Evolutionary conservation across 2,797 vertebrate genomes (phyloP).

Genomic region (Dipus sagitta): DNA sequence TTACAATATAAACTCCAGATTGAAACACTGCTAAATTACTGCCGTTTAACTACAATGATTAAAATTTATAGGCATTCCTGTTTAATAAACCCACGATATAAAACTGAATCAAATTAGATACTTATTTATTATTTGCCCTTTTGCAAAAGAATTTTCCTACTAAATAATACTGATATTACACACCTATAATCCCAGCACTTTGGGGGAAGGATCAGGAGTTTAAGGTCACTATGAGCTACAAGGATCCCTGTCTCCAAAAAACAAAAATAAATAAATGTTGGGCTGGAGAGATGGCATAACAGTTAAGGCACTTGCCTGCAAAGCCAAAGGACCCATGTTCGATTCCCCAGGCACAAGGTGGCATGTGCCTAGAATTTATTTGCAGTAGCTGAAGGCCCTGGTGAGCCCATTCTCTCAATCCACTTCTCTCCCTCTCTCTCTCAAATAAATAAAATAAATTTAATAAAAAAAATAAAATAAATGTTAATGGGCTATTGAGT

Average conservation of each 20-base stretch:
- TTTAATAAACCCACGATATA: slow-evolving; percentile 15
- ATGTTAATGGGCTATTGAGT: too few relatives aligned
- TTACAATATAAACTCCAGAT: slow-evolving; percentile 34
- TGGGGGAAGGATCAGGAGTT: not conserved
- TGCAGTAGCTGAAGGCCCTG: too few relatives aligned
- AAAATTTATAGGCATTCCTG: slow-evolving; percentile 58
- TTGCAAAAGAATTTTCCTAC: slow-evolving; percentile 40
- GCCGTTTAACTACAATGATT: not conserved
- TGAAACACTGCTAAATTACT: slow-evolving; percentile 53
- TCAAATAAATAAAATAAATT: too few relatives aligned
- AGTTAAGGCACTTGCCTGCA: too few relatives aligned
- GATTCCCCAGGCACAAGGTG: too few relatives aligned
- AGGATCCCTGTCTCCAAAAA: not conserved
- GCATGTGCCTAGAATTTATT: too few relatives aligned
- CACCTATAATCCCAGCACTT: not conserved
- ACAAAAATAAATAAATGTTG: not conserved
- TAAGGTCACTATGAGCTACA: not conserved
- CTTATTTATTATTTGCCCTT: not conserved
- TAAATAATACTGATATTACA: not conserved
- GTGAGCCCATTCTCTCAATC: too few relatives aligned
- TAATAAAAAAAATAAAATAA: too few relatives aligned
- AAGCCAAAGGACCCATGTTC: too few relatives aligned
- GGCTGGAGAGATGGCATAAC: too few relatives aligned
- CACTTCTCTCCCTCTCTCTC: too few relatives aligned
- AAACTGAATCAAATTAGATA: slow-evolving; percentile 36